Conservation (phyloP, 2,113 vertebrate genomes). For the Ceyx cyanopectus region DNA sequence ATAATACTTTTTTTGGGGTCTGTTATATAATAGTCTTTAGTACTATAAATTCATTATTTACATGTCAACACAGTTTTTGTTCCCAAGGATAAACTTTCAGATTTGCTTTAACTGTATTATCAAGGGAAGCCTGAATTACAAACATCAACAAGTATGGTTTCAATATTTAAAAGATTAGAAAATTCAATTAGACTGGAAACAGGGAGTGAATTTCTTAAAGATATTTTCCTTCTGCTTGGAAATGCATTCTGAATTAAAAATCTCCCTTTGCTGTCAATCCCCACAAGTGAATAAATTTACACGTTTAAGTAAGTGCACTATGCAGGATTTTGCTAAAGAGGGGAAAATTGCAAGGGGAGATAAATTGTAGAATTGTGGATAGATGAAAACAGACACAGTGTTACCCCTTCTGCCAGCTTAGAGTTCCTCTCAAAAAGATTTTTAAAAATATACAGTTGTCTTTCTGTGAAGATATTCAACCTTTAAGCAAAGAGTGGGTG, state of each 20-base stretch:
- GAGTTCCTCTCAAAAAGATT: neutral
- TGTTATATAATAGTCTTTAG: neutral
- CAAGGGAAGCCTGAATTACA: constrained; percentile 7
- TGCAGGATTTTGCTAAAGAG: neutral
- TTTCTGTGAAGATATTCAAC: neutral
- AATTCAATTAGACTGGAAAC: constrained; percentile 12
- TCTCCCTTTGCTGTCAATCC: neutral
- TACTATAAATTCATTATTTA: neutral
- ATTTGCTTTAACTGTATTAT: neutral
- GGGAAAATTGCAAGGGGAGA: neutral
- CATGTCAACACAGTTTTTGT: neutral
- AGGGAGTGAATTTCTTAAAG: neutral
- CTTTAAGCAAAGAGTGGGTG: neutral
- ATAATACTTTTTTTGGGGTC: neutral
- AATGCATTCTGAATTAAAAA: neutral
- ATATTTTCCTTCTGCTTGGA: neutral
- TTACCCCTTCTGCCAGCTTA: neutral
- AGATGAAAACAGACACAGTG: neutral
- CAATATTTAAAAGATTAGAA: constrained; percentile 31
- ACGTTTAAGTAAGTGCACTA: neutral
- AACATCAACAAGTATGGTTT: neutral
- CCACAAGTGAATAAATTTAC: neutral
- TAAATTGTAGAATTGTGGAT: neutral
- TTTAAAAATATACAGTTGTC: neutral
- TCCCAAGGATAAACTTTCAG: neutral